Evolutionary conservation across 2,797 vertebrate genomes (phyloP).

Genomic region (Jordanella pulchra): DNA sequence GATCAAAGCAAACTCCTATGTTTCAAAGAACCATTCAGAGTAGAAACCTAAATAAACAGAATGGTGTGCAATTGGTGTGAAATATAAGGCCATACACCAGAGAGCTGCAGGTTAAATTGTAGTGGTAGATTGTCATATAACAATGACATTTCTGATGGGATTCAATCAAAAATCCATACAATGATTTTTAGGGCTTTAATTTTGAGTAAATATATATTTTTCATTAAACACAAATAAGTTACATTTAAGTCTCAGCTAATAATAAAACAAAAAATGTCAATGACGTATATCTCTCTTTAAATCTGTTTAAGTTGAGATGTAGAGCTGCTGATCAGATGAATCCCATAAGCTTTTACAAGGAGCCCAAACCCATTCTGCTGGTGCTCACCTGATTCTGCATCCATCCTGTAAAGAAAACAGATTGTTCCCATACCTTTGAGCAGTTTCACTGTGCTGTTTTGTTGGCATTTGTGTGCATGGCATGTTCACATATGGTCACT

Average conservation of each 20-base stretch:
- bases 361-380: not conserved
- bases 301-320: conserved; percentile 8
- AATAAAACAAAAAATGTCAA: not conserved
- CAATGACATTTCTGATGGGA: too few species aligned
- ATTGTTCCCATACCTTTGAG: conserved; percentile 11
- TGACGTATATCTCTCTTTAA: not conserved
- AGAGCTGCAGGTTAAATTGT: too few species aligned
- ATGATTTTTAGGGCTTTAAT: too few species aligned
- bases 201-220: too few species aligned
- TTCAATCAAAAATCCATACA: too few species aligned
- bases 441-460: conserved; percentile 15
- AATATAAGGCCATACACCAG: too few species aligned
- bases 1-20: too few species aligned
- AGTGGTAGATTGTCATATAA: too few species aligned
- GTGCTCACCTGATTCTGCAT: conserved; percentile 6
- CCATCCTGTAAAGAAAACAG: conserved; percentile 4
- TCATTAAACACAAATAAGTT: too few species aligned
- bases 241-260: conserved; percentile 4
- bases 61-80: too few species aligned
- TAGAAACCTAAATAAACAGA: not conserved
- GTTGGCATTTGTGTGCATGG: conserved; percentile 15
- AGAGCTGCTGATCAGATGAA: not conserved
- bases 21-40: not conserved
- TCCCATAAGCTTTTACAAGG: not conserved
- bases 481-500: conserved; percentile 53